These are phyloP conservation scores for Enteromius afrohamiltoni DNA, from an alignment of 2,797 vertebrate genomes.

Conservation along the genomic window DNA sequence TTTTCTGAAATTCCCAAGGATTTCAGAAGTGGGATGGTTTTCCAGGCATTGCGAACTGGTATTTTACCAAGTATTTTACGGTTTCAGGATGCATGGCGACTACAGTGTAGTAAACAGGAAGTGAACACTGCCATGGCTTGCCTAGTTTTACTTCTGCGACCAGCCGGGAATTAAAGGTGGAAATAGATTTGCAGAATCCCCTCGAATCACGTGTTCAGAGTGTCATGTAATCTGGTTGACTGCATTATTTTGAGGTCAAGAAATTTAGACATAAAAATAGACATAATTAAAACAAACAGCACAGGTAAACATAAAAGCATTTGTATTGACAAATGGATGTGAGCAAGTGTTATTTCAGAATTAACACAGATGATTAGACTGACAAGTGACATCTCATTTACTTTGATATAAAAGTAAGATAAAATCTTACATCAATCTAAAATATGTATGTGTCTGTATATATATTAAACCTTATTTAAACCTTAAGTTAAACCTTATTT, in stretches of 20 bases:
- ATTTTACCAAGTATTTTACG: neutral
- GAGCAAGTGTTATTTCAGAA: constrained; percentile 2
- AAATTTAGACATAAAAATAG: constrained; percentile 46
- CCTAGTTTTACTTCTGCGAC: constrained; percentile 25
- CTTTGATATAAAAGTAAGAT: neutral
- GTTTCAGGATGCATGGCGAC: constrained; percentile 2
- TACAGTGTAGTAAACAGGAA: constrained; percentile 39
- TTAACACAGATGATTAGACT: constrained; percentile 17
- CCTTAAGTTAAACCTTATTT: too few relatives aligned
- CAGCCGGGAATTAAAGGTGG: constrained; percentile 42
- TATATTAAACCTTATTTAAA: too few relatives aligned
- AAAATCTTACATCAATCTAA: neutral
- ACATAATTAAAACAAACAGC: constrained; percentile 49
- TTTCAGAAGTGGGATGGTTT: constrained; percentile 11
- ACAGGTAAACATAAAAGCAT: constrained; percentile 30
- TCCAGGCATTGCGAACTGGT: neutral
- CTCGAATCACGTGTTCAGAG: constrained; percentile 22
- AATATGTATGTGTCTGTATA: neutral
- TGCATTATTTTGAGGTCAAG: constrained; percentile 32
- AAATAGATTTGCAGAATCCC: constrained; percentile 31
- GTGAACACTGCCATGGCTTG: constrained; percentile 33
- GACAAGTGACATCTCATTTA: neutral
- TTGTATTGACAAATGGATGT: constrained; percentile 5
- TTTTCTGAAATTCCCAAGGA: neutral
- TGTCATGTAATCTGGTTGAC: constrained; percentile 32